A percentile compares a stretch with the other conserved stretches of the same genome.
These are phyloP conservation scores for Eumerus sabulonum DNA, from an alignment of 2,888 invertebrate species.

Conservation along the genomic window DNA sequence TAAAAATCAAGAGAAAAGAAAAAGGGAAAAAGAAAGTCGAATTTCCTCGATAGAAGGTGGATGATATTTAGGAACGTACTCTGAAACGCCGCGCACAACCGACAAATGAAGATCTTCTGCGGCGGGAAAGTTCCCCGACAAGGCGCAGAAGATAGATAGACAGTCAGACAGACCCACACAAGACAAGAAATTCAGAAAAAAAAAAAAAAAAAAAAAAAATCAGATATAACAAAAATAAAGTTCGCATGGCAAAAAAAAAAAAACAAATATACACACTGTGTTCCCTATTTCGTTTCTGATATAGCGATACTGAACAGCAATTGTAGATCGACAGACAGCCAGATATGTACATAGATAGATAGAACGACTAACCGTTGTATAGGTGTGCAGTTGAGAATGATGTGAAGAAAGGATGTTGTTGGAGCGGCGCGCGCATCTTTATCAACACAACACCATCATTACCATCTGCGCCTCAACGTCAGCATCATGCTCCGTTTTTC, in stretches of 20 bases:
- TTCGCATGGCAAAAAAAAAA: constrained; percentile 61
- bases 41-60: constrained; percentile 46
- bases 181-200: constrained; percentile 50
- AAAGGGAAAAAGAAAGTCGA: constrained; percentile 4
- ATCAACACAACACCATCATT: background rate
- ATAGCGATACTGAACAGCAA: no score
- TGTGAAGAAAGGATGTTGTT: constrained; percentile 42
- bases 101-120: constrained; percentile 78
- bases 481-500: background rate
- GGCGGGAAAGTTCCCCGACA: constrained; percentile 60
- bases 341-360: no score
- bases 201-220: no score
- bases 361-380: no score
- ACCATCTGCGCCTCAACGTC: no score
- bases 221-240: constrained; percentile 39
- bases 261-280: constrained; percentile 32
- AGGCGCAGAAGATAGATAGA: constrained; percentile 61
- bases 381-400: no score
- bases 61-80: constrained; percentile 64
- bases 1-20: background rate
- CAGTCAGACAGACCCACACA: constrained; percentile 65
- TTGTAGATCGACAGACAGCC: no score
- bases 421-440: constrained; percentile 30
- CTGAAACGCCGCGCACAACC: constrained; percentile 75
- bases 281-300: no score